Evolutionary conservation across 2,888 invertebrate genomes (phyloP), one percentile per base, ranked within the genome.

Genomic region (Drosophila greeni): DNA sequence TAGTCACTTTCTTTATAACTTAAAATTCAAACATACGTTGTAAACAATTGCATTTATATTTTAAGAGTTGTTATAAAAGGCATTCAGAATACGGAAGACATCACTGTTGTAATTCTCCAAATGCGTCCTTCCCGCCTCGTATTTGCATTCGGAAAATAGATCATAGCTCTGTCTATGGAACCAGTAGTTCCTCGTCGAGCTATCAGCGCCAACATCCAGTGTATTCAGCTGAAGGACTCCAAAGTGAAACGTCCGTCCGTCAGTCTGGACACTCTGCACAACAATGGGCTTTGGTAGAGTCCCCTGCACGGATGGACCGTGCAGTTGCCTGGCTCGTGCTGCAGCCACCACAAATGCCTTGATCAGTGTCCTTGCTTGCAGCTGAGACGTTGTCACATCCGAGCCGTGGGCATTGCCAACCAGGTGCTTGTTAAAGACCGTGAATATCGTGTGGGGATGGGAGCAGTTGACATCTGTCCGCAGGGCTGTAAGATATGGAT

Each of bases 151-250:
- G 45, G 91, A 90, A 78, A 93, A 96, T 20, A 96, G 85, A 72
- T 92, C 89, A 52, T 94, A 88, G 72, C 90, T 88, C 20, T 93
- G 91, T 49, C 91, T 91, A 80, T 92, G 91, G 91, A 95, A 97
- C 92, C 94, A 95, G 72, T 94, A 91, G 88, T 98, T 98, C 86
- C 93, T 80, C 1, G 61, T 20, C 1, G 39, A n/a, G 24, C 49
- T 70, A 20, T 52, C 54, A 1, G 91, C 90, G 72, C 90, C 89
- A 3, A 95, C 88, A 87, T 95, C 91, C 34, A 95, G 89, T 0
- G 95, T 95, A 82, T 96, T 96, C 14, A 98, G 90, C 88, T 98
- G 96, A 61, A 95, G 92, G 18, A 95, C 91, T 5, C 94, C 93
- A 86, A 97, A 96, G 85, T 96, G 93, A 85, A 94, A 95, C 39